A percentile compares a stretch with the other conserved stretches of the same genome.
Evolutionary conservation across 2,888 invertebrate genomes (phyloP).

Genomic region (Macrophya alboannulata): DNA sequence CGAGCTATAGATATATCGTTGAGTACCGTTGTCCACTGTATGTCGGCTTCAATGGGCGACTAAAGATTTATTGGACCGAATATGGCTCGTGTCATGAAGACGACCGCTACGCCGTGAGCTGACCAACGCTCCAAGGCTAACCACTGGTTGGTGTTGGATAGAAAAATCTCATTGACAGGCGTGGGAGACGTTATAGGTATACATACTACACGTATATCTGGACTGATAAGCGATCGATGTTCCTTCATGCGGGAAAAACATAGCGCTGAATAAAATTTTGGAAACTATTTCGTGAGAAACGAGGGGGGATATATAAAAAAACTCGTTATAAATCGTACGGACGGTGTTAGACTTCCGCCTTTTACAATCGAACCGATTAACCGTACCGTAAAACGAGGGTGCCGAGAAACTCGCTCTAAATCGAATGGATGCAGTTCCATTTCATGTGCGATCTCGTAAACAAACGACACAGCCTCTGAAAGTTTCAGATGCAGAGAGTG

Average conservation of each 20-base stretch:
- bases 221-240: not conserved
- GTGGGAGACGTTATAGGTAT: not conserved
- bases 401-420: slow-evolving; percentile 10
- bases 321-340: not conserved
- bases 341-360: not conserved
- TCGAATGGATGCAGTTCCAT: slow-evolving; percentile 29
- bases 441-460: not conserved
- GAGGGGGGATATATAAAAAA: not conserved
- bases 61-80: slow-evolving; percentile 22
- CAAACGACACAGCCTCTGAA: slow-evolving; percentile 7
- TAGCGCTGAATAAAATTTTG: not conserved
- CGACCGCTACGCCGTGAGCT: not conserved
- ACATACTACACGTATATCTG: not conserved
- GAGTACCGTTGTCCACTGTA: slow-evolving; percentile 13
- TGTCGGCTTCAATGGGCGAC: not conserved
- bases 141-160: not conserved
- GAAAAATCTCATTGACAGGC: slow-evolving; percentile 18
- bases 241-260: not conserved
- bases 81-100: not conserved
- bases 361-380: slow-evolving; percentile 3
- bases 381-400: not conserved
- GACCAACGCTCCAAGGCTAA: slow-evolving; percentile 4
- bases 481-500: slow-evolving; percentile 30
- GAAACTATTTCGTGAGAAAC: not conserved
- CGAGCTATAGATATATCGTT: not conserved